Base-by-base conservation (phyloP, 2,113 vertebrate genomes). In the Sinocyclocheilus grahami region DNA sequence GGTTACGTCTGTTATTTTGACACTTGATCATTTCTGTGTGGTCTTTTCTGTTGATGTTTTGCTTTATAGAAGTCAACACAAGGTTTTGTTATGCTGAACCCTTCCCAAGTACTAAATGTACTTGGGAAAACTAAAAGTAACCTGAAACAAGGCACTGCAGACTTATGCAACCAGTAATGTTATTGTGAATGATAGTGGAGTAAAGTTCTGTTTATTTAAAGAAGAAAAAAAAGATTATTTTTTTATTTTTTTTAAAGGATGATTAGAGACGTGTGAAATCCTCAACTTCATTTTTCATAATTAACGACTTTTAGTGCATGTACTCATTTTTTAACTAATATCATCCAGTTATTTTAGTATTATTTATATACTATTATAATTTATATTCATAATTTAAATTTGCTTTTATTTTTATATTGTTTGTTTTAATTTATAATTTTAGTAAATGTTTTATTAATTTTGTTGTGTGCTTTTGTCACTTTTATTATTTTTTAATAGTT, bases 61-160 rank as follows among this genome's bases (percentile, higher is more conserved):
- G 48, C 30, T 27, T 39, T 80, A 71, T 58, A 24, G 42, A 55
- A 55, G 2, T 79, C 82, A 87, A 62, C 58, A 67, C 74, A 33
- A 78, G 89, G 87, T 86, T 85, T 83, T 85, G 71, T 88, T 87
- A 4, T 20, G 9, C 42, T 65, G 8, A 85, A 53, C 69, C 37
- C 78, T 65, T 91, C 63, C 42, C 55, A 86, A 78, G 16, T 48
- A 79, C 77, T 30, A 24, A 77, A 30, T 2, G 30, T 30, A 30
- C 30, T 30, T 30, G 30, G 30, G 30, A 30, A 30, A 30, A 77
- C n/a, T 10, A 16, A 77, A 77, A 27, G 75, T 27, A 63, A n/a
- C 77, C 51, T 83, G 22, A 63, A 83, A 78, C 62, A 13, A 22
- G 71, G 1, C 14, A 13, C 62, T 67, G 12, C 3, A n/a, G 78